Conservation (phyloP, 2,113 vertebrate genomes). For the Copsychus sechellarum region DNA sequence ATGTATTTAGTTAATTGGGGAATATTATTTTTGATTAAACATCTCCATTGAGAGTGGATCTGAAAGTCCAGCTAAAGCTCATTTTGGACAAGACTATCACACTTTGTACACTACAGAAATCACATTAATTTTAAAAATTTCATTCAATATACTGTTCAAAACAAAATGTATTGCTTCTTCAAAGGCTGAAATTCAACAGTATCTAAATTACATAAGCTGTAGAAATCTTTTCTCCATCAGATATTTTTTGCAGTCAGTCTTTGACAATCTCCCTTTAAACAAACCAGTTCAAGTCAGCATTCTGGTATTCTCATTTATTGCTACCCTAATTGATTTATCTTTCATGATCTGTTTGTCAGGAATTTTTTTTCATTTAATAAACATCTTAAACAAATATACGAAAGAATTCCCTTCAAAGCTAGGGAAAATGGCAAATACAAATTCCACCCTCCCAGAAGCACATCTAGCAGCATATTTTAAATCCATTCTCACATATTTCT, state of each 20-base stretch:
- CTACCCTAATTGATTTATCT: neutral
- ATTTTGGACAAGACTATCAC: neutral
- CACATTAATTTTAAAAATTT: neutral
- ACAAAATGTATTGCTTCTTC: neutral
- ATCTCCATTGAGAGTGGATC: neutral
- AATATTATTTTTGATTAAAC: neutral
- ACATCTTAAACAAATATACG: conserved; percentile 11
- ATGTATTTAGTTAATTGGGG: neutral
- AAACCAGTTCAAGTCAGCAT: neutral
- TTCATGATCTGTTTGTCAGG: conserved; percentile 31
- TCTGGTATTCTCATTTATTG: conserved; percentile 13
- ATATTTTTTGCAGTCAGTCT: neutral
- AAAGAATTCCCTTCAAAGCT: conserved; percentile 15
- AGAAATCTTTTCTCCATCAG: neutral
- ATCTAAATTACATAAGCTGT: neutral
- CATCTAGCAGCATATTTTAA: conserved; percentile 36
- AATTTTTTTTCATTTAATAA: conserved; percentile 52
- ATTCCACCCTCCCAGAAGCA: conserved; percentile 34
- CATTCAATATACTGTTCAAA: neutral
- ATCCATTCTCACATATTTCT: conserved; percentile 61
- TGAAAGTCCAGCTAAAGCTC: neutral
- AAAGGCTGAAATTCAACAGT: neutral
- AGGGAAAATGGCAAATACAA: conserved; percentile 12
- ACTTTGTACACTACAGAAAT: neutral
- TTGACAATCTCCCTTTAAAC: neutral